Percentiles rank a stretch among this genome's conserved stretches.
Evolutionary conservation across 2,797 vertebrate genomes (phyloP).

Genomic region (Intellagama lesueurii): DNA sequence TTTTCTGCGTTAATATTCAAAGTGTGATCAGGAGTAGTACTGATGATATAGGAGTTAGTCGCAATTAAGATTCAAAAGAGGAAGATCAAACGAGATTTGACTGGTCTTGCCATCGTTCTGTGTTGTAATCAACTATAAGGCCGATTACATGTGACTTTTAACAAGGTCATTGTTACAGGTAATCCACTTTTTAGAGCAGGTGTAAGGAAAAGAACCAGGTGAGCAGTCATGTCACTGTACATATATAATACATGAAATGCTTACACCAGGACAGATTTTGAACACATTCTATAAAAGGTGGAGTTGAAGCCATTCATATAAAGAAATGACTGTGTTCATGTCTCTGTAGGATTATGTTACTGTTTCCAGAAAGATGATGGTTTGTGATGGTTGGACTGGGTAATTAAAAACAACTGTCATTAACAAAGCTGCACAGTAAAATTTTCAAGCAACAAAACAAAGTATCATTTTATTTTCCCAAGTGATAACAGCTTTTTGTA

Average conservation of each 20-base stretch:
- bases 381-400: background rate
- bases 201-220: background rate
- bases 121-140: background rate
- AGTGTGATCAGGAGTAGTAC: background rate
- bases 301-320: background rate
- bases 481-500: background rate
- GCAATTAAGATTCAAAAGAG: background rate
- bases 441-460: background rate
- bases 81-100: background rate
- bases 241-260: background rate
- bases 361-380: background rate
- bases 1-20: too few species aligned
- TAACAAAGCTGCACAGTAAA: background rate
- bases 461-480: background rate
- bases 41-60: background rate
- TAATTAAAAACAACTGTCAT: background rate
- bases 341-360: background rate
- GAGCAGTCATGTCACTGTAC: background rate
- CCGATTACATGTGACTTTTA: background rate
- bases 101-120: background rate
- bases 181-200: background rate
- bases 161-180: background rate
- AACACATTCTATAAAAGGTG: background rate
- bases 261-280: background rate
- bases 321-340: background rate